Evolutionary conservation across 2,797 vertebrate genomes (phyloP).

Genomic region (Yasuhikotakia modesta): DNA sequence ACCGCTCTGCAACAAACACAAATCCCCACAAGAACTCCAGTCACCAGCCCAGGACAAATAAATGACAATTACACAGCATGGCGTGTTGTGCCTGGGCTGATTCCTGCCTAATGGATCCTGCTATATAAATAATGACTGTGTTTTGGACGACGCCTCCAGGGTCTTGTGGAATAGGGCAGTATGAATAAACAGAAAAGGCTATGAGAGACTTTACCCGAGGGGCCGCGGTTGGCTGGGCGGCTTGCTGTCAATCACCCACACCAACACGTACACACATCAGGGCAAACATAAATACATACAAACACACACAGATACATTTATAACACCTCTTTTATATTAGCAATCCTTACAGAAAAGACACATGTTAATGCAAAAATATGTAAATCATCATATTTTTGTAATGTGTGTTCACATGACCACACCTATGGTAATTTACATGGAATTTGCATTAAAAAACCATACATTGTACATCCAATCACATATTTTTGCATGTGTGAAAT

Average conservation of each 20-base stretch:
- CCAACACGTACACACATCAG: neutral
- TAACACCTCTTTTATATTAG: constrained; percentile 38
- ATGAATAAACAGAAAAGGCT: constrained; percentile 52
- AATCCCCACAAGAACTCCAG: constrained; percentile 43
- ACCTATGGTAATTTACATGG: too few species aligned
- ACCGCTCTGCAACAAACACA: constrained; percentile 40
- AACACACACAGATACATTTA: constrained; percentile 6
- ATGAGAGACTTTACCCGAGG: constrained; percentile 40
- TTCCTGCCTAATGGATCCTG: constrained; percentile 53
- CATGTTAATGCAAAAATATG: too few species aligned
- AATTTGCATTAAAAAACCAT: too few species aligned
- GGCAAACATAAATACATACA: constrained; percentile 12
- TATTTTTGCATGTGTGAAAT: too few species aligned
- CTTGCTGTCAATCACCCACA: constrained; percentile 20
- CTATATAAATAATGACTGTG: constrained; percentile 61
- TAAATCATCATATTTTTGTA: too few species aligned
- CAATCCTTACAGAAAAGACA: neutral
- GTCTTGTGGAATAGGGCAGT: constrained; percentile 33
- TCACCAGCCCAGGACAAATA: constrained; percentile 52
- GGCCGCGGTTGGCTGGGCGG: constrained; percentile 5
- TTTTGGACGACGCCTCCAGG: constrained; percentile 60
- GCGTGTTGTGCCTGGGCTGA: constrained; percentile 48
- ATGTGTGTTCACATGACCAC: too few species aligned
- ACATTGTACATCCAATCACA: too few species aligned
- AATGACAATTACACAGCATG: constrained; percentile 53